Evolutionary conservation across 2,113 vertebrate species (phyloP).

Genomic region (Atrichornis clamosus): DNA sequence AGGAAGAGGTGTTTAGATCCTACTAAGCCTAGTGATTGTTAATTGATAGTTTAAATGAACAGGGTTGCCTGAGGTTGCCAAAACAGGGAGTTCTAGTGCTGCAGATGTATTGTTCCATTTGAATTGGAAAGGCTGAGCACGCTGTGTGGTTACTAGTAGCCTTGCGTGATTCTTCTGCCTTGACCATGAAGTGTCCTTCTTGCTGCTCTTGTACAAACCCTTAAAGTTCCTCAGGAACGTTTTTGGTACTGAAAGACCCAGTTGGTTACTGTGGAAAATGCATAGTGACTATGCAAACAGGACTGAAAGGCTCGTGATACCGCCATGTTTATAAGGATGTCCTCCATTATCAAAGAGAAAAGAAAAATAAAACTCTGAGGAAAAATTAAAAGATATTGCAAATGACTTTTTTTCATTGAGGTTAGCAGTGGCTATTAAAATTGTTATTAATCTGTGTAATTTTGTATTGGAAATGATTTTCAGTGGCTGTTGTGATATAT

Average conservation of each 20-base stretch:
- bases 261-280: not conserved
- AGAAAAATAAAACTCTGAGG: not conserved
- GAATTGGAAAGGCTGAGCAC: not conserved
- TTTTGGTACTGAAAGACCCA: not conserved
- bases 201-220: not conserved
- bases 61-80: not conserved
- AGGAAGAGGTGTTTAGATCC: not conserved
- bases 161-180: not conserved
- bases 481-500: not conserved
- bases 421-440: not conserved
- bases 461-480: not conserved
- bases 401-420: not conserved
- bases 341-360: not conserved
- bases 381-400: not conserved
- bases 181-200: accelerated
- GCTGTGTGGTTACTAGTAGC: not conserved
- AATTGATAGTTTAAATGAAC: not conserved
- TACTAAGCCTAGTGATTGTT: not conserved
- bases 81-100: not conserved
- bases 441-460: not conserved
- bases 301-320: not conserved
- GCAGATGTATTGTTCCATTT: not conserved
- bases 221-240: not conserved
- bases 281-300: accelerated
- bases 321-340: not conserved